Percentiles rank a stretch among this genome's conserved stretches.
phyloP scores from a whole-genome alignment of 1,140 invertebrate genomes.

The Heterodera carotae region DNA sequence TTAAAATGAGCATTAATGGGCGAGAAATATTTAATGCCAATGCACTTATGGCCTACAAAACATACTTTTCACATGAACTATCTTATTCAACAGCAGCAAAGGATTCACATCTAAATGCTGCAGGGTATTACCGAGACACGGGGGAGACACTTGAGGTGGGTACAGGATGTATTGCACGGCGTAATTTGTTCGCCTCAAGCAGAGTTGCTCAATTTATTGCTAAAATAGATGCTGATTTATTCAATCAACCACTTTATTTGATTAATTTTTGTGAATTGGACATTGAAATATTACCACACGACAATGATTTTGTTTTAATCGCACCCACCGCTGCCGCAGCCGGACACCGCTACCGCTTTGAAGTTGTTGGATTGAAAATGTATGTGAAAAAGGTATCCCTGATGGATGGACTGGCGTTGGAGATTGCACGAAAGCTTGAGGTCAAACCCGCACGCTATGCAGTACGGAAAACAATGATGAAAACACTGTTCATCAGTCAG shows the following conservation, averaged over 20 bases:
- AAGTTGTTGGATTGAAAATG: background rate
- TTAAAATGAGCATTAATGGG: background rate
- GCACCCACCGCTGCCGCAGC: background rate
- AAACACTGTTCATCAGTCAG: constrained; percentile 23
- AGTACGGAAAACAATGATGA: constrained; percentile 25
- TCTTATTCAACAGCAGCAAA: constrained; percentile 4
- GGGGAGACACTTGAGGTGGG: background rate
- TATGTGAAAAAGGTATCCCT: constrained; percentile 8
- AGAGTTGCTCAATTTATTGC: too few relatives aligned
- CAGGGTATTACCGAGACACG: background rate
- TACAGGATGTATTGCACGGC: background rate
- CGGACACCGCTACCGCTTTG: constrained; percentile 12
- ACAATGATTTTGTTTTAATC: constrained; percentile 2
- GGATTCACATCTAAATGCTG: constrained; percentile 9
- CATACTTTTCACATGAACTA: too few relatives aligned
- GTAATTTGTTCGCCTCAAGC: background rate
- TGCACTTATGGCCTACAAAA: too few relatives aligned
- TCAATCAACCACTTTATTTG: too few relatives aligned
- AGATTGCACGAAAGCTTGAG: constrained; percentile 20
- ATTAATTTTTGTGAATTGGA: too few relatives aligned
- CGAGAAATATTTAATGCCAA: too few relatives aligned
- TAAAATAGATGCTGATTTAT: too few relatives aligned
- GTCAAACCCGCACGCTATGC: constrained; percentile 11
- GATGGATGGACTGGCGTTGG: constrained; percentile 27
- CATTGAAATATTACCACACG: constrained; percentile 9